These are phyloP conservation scores for Arothron firmamentum DNA, from an alignment of 2,113 vertebrate genomes.

Conservation along the genomic window DNA sequence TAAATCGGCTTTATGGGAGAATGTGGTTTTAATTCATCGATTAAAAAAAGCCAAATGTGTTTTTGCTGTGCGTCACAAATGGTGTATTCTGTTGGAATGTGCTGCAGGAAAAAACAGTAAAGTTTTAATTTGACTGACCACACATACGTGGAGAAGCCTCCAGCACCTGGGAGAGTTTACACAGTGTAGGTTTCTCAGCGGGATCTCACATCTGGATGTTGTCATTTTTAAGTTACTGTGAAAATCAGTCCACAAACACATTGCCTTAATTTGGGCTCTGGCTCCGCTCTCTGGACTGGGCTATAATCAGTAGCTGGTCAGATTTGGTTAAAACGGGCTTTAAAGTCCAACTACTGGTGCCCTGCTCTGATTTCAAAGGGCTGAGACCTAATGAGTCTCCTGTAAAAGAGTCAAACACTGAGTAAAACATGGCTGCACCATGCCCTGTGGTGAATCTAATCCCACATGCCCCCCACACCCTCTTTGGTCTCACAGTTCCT, in stretches of 20 bases:
- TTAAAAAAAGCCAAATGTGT: background rate
- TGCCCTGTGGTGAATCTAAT: constrained; percentile 54
- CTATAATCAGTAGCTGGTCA: constrained; percentile 65
- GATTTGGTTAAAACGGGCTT: constrained; percentile 54
- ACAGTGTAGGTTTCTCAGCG: constrained; percentile 28
- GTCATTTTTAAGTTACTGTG: constrained; percentile 55
- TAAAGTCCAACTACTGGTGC: constrained; percentile 45
- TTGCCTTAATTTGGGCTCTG: constrained; percentile 57
- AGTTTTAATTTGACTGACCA: background rate
- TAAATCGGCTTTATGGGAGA: background rate
- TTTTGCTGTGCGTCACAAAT: background rate
- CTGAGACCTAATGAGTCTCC: constrained; percentile 47
- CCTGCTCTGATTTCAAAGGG: constrained; percentile 63
- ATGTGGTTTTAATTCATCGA: no score
- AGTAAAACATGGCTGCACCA: constrained; percentile 33
- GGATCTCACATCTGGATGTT: constrained; percentile 58
- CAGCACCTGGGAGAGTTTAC: background rate
- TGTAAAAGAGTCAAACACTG: constrained; percentile 49
- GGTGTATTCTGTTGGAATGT: background rate
- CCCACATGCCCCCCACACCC: constrained; percentile 15
- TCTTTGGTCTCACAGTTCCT: constrained; percentile 77
- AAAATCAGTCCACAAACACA: constrained; percentile 47
- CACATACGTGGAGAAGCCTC: background rate
- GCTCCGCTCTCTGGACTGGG: constrained; percentile 49
- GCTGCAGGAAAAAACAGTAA: background rate